phyloP scores from a whole-genome alignment of 2,113 vertebrate species.

The Tragelaphus scriptus region DNA sequence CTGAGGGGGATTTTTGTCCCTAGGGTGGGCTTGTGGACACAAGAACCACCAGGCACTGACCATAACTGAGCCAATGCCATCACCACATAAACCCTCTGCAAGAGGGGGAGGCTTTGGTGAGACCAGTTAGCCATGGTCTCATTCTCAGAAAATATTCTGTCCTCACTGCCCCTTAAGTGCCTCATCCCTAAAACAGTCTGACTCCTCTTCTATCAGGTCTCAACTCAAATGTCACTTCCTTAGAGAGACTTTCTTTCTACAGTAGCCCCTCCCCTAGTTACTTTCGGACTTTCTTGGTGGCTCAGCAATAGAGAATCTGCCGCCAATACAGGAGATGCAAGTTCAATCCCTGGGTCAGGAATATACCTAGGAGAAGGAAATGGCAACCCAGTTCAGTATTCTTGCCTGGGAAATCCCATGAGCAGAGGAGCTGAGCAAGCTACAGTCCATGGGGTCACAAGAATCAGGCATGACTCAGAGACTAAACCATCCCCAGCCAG shows the following conservation, averaged over 20 bases:
- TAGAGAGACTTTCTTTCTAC: neutral
- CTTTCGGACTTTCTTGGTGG: rapidly evolving
- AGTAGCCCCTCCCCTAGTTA: neutral
- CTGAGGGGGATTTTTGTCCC: neutral
- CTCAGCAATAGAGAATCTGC: neutral
- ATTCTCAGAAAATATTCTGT: neutral
- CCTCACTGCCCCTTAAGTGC: neutral
- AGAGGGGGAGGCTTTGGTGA: neutral
- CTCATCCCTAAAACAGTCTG: neutral
- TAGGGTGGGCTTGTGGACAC: neutral
- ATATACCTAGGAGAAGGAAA: neutral
- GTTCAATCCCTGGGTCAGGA: neutral
- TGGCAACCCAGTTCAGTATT: neutral
- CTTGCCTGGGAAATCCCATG: neutral
- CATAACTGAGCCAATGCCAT: neutral
- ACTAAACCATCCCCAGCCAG: neutral
- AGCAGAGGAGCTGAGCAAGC: neutral
- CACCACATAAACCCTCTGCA: neutral
- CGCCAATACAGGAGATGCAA: neutral
- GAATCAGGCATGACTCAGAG: neutral
- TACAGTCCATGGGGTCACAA: neutral
- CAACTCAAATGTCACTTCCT: neutral
- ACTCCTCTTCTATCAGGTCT: neutral
- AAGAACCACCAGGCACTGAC: neutral
- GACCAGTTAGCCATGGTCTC: neutral